Evolutionary conservation across 30 jellyfish, hydroid and myxozoan genomes (phyloP), one percentile per base, ranked within the genome.

Genomic region (Aurelia sp.): DNA sequence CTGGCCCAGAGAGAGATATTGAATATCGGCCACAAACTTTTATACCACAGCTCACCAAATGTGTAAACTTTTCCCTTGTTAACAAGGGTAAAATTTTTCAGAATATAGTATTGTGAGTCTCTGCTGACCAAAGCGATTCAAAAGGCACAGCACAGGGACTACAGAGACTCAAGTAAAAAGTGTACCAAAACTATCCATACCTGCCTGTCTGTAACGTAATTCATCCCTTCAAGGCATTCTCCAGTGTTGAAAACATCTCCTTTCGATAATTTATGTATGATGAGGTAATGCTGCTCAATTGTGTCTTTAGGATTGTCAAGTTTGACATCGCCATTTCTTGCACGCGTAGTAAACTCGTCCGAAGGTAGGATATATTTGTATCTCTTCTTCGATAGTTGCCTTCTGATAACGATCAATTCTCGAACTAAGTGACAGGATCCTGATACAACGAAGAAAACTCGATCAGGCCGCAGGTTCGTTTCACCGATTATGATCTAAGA

Each of bases 161-260:
- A 44, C 11, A 17, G n/a, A 6, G 35, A 55, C 23, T 74, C 74
- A 5, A 2, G 18, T 11, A 48, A 20, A 1, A 33, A 77, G 23
- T 11, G 21, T 15, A 6, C 13, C 10, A 22, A 17, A 59, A 9
- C 27, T 21, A 18, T 11, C 65, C 86, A 3, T 60, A 87, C 96
- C 87, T 78, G 78, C 59, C 90, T 61, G 76, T 44, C 79, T 65
- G 89, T 68, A 50, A 90, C 71, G 50, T 58, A 90, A 31, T 37
- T 66, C 30, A 90, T n/a, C 13, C 84, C 96, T 4, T 73, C 69
- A 33, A 81, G n/a, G 58, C 78, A 47, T 55, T 92, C 98, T 13
- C 93, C 91, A 31, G 76, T 68, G 52, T 86, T 86, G 86, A 92
- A 86, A 4, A 53, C 89, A 57, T 92, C 98, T 23, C 98, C 98